phyloP scores from a whole-genome alignment of 2,113 vertebrate genomes.

The Malaclemys terrapin region DNA sequence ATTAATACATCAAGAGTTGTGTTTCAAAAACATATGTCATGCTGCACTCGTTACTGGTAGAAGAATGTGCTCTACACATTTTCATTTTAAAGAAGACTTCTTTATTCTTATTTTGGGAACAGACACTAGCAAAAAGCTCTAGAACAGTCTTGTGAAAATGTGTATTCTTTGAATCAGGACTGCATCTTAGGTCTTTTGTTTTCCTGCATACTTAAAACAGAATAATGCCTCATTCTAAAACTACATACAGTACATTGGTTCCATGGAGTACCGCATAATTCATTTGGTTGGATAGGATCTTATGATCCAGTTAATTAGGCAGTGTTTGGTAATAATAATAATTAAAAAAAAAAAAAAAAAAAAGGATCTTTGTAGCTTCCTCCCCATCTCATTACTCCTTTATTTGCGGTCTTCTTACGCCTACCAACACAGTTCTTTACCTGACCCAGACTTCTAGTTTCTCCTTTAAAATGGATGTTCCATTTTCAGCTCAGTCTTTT shows the following conservation, averaged over 20 bases:
- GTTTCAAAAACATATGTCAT: not conserved
- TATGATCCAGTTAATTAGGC: rapidly evolving
- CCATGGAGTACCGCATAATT: not conserved
- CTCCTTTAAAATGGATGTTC: rapidly evolving
- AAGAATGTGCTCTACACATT: not conserved
- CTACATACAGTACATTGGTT: rapidly evolving
- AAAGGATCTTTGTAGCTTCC: not conserved
- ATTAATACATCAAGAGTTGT: not conserved
- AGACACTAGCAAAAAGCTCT: not conserved
- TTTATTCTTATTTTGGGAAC: not conserved
- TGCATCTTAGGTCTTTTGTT: not conserved
- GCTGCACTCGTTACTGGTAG: not conserved
- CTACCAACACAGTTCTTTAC: rapidly evolving
- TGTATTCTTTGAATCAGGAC: not conserved
- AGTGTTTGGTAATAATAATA: not conserved
- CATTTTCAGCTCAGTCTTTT: not conserved
- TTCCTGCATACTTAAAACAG: not conserved
- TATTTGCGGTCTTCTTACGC: not conserved
- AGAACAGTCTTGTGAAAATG: rapidly evolving
- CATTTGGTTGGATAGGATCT: not conserved
- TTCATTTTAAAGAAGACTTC: not conserved
- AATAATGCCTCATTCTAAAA: rapidly evolving
- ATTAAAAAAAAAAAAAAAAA: no score
- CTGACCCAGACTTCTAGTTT: not conserved
- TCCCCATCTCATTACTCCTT: not conserved